These are phyloP conservation scores for Phrynosoma platyrhinos DNA, from an alignment of 2,113 vertebrate genomes.

Conservation along the genomic window DNA sequence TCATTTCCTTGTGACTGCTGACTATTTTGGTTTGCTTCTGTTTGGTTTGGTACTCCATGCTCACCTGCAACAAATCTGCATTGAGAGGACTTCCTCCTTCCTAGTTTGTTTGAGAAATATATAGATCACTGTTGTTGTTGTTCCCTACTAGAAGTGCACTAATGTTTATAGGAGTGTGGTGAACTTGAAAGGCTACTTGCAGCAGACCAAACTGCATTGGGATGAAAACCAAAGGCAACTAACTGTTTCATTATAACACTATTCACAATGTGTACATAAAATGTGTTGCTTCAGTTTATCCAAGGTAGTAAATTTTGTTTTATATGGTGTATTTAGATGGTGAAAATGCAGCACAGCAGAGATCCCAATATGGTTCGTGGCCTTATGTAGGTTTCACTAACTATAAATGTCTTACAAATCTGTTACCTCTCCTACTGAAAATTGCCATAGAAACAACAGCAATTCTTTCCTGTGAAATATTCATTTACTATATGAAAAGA, in stretches of 20 bases:
- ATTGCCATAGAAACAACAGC: neutral
- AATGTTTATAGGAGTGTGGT: slow-evolving; percentile 27
- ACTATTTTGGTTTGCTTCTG: neutral
- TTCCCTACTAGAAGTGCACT: slow-evolving; percentile 12
- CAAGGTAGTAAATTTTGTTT: slow-evolving; percentile 17
- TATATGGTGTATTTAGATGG: slow-evolving; percentile 40
- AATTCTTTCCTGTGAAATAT: neutral
- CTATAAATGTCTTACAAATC: neutral
- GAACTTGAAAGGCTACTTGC: slow-evolving; percentile 43
- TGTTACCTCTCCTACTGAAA: neutral
- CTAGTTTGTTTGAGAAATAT: slow-evolving; percentile 47
- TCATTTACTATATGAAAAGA: neutral
- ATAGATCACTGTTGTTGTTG: slow-evolving; percentile 42
- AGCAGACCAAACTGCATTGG: slow-evolving; percentile 19
- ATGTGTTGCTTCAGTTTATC: slow-evolving; percentile 41
- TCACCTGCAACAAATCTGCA: neutral
- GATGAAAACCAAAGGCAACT: neutral
- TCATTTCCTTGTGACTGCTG: slow-evolving; percentile 25
- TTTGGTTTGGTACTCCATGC: neutral
- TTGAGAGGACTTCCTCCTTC: too few species aligned
- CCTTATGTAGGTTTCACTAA: neutral
- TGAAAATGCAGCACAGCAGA: neutral
- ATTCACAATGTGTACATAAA: slow-evolving; percentile 55
- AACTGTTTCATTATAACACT: slow-evolving; percentile 39
- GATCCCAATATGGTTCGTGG: neutral